Evolutionary conservation across 2,888 invertebrate genomes (phyloP).

Genomic region (Erebia epiphron): DNA sequence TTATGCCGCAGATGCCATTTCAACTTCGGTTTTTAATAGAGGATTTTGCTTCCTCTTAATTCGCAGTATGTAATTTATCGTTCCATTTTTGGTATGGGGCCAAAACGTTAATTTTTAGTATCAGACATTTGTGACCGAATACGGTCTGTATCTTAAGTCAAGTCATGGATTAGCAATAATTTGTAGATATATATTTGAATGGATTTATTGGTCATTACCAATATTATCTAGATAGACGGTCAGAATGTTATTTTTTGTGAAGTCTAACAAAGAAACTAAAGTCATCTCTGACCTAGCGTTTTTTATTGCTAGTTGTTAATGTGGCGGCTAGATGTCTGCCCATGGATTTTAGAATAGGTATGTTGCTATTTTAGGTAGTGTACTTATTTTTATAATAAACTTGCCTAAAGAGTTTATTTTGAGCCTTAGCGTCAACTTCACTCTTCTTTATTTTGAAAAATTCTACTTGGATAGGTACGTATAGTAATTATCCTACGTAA

Average conservation of each 20-base stretch:
- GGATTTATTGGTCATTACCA: not conserved
- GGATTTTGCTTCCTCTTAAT: slow-evolving; percentile 58
- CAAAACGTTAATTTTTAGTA: slow-evolving; percentile 32
- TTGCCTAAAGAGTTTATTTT: too few species aligned
- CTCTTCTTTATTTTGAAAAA: too few species aligned
- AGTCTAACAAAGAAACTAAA: not conserved
- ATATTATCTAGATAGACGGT: slow-evolving; percentile 5
- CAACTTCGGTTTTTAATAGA: slow-evolving; percentile 73
- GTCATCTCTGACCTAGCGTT: slow-evolving; percentile 8
- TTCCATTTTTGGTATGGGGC: slow-evolving; percentile 53
- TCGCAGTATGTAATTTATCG: slow-evolving; percentile 65
- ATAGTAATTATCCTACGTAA: too few species aligned
- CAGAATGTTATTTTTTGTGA: slow-evolving; percentile 21
- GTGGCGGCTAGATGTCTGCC: not conserved
- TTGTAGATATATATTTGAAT: slow-evolving; percentile 28
- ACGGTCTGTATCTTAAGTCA: slow-evolving; percentile 30
- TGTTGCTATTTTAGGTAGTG: too few species aligned
- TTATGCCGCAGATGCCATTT: slow-evolving; percentile 78
- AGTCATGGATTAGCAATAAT: slow-evolving; percentile 31
- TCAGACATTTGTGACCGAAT: slow-evolving; percentile 33
- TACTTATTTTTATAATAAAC: too few species aligned
- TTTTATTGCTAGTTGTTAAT: not conserved
- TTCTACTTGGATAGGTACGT: too few species aligned
- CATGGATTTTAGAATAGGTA: too few species aligned
- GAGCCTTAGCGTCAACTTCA: too few species aligned